A percentile compares a stretch with the other conserved stretches of the same genome.
These are phyloP conservation scores for Cyrtodaria siliqua DNA, from an alignment of 2,888 invertebrate genomes.

Conservation along the genomic window DNA sequence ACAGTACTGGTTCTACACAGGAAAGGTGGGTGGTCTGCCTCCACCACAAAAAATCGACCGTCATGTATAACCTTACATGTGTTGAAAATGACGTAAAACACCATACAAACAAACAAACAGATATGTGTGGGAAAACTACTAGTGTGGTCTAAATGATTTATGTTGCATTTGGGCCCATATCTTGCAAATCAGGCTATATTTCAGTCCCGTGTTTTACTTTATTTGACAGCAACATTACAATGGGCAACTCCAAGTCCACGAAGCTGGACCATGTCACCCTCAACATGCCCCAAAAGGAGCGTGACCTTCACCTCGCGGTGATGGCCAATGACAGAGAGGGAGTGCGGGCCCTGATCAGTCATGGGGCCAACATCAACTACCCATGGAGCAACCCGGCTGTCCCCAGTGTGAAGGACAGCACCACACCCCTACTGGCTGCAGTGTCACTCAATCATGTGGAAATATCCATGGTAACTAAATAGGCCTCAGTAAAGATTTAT, in stretches of 20 bases:
- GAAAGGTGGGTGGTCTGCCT: no score
- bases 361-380: slow-evolving; percentile 85
- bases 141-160: no score
- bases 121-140: no score
- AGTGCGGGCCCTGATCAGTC: slow-evolving; percentile 79
- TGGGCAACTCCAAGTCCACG: slow-evolving; percentile 84
- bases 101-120: no score
- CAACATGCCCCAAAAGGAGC: slow-evolving; percentile 85
- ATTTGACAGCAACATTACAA: slow-evolving; percentile 37
- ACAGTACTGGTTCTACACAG: no score
- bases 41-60: no score
- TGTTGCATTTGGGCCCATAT: no score
- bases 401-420: slow-evolving; percentile 86
- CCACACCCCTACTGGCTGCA: slow-evolving; percentile 86
- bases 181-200: no score
- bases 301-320: slow-evolving; percentile 85
- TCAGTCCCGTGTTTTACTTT: no score
- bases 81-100: no score
- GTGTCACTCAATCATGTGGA: slow-evolving; percentile 86
- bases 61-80: no score
- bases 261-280: slow-evolving; percentile 77
- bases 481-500: no score
- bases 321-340: slow-evolving; percentile 85
- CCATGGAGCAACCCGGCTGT: slow-evolving; percentile 86
- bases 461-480: slow-evolving; percentile 83